Conservation (phyloP, 2,797 vertebrate genomes). For the Masticophis lateralis region DNA sequence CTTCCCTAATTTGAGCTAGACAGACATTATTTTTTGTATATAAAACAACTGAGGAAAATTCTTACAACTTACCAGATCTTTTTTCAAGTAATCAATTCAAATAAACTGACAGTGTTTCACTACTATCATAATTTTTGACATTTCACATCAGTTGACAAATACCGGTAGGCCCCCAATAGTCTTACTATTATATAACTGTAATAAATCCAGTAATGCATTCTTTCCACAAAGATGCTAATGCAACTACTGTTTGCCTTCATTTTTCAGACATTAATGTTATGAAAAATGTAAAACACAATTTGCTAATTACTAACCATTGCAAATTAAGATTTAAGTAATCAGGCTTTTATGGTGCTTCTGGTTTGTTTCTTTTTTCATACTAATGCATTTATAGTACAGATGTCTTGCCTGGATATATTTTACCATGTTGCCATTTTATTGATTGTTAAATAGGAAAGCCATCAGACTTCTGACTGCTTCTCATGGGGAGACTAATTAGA, state of each 20-base stretch:
- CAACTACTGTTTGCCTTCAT: slow-evolving; percentile 16
- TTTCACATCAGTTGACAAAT: slow-evolving; percentile 7
- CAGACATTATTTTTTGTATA: neutral
- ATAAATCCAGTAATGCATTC: slow-evolving; percentile 19
- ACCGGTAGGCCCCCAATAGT: neutral
- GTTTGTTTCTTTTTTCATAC: slow-evolving; percentile 34
- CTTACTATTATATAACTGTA: neutral
- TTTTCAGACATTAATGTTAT: slow-evolving; percentile 23
- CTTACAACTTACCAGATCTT: neutral
- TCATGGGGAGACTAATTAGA: slow-evolving; percentile 68
- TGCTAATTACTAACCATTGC: slow-evolving; percentile 46
- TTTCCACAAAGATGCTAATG: neutral
- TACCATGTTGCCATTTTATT: slow-evolving; percentile 61
- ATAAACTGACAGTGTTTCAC: neutral
- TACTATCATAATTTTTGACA: neutral
- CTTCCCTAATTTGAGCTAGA: neutral
- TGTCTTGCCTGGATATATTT: slow-evolving; percentile 55
- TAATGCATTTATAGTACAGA: slow-evolving; percentile 51
- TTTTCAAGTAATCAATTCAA: neutral
- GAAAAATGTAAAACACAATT: slow-evolving; percentile 28
- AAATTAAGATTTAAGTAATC: slow-evolving; percentile 53
- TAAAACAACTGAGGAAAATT: neutral
- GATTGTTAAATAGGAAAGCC: slow-evolving; percentile 62
- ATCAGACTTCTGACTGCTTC: slow-evolving; percentile 65
- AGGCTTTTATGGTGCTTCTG: slow-evolving; percentile 36